Percentiles rank a stretch among this genome's conserved stretches.
phyloP scores from a whole-genome alignment of 1,140 invertebrate species.

The Belonocnema kinseyi region DNA sequence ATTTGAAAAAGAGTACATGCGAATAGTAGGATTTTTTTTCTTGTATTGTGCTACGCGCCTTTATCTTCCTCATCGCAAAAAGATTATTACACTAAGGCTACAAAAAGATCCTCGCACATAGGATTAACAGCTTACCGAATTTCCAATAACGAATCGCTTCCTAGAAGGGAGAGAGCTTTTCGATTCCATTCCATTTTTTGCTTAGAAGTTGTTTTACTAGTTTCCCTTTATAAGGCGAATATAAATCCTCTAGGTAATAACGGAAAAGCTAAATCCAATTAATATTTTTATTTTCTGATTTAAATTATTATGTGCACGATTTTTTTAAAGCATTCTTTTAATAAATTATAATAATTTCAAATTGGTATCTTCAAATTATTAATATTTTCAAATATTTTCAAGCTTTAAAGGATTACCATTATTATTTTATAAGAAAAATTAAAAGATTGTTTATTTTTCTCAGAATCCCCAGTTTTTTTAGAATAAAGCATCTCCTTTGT shows the following conservation, averaged over 20 bases:
- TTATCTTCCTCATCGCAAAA: not conserved
- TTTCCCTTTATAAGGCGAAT: not conserved
- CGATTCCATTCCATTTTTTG: slow-evolving; percentile 1
- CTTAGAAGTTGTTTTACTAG: not conserved
- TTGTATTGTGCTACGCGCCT: not conserved
- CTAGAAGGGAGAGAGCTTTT: not conserved
- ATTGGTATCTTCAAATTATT: no score
- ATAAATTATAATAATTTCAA: no score
- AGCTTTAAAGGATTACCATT: no score
- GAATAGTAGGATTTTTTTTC: not conserved
- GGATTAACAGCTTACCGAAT: not conserved
- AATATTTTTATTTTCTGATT: no score
- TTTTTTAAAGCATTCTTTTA: no score
- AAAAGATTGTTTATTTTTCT: no score
- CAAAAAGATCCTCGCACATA: slow-evolving; percentile 5
- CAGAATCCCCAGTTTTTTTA: no score
- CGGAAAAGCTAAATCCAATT: no score
- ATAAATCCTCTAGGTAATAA: not conserved
- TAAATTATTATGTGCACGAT: no score
- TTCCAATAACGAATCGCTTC: not conserved
- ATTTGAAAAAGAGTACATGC: not conserved
- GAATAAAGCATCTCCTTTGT: no score
- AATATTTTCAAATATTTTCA: no score
- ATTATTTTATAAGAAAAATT: no score
- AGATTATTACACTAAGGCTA: slow-evolving; percentile 9